Conservation (phyloP, 2,797 vertebrate species). For the Gastrophryne carolinensis region DNA sequence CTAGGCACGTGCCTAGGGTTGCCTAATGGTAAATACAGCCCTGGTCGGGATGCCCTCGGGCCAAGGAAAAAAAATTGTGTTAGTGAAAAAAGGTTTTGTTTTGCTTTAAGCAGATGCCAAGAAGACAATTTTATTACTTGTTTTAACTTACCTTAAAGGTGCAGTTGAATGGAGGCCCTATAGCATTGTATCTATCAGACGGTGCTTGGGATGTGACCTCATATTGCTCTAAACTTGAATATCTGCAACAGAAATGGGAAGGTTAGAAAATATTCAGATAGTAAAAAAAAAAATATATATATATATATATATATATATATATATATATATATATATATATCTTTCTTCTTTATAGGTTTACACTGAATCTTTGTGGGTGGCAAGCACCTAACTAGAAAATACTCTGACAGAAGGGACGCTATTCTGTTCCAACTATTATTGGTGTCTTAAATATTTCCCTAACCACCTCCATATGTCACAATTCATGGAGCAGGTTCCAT, state of each 20-base stretch:
- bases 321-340: no score
- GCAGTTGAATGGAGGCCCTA: constrained; percentile 83
- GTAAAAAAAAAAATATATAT: no score
- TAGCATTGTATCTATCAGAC: constrained; percentile 73
- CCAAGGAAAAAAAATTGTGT: no score
- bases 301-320: no score
- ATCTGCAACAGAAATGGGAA: constrained; percentile 62
- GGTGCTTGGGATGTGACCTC: constrained; percentile 85
- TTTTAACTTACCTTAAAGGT: constrained; percentile 83
- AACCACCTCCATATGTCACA: constrained; percentile 31
- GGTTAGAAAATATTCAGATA: not conserved
- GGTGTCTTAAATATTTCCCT: constrained; percentile 1
- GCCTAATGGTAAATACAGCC: no score
- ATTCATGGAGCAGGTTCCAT: not conserved
- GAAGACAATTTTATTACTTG: no score
- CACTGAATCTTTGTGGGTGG: not conserved
- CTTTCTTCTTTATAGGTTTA: not conserved
- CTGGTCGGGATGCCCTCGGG: no score
- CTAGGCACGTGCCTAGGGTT: no score
- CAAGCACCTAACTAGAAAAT: not conserved
- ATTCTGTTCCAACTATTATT: not conserved
- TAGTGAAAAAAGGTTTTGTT: no score
- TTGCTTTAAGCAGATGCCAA: no score
- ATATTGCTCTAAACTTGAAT: constrained; percentile 78
- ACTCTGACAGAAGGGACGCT: not conserved